Evolutionary conservation across 2,797 vertebrate genomes (phyloP), one percentile per base, ranked within the genome.

Genomic region (Emydoidea blandingii): DNA sequence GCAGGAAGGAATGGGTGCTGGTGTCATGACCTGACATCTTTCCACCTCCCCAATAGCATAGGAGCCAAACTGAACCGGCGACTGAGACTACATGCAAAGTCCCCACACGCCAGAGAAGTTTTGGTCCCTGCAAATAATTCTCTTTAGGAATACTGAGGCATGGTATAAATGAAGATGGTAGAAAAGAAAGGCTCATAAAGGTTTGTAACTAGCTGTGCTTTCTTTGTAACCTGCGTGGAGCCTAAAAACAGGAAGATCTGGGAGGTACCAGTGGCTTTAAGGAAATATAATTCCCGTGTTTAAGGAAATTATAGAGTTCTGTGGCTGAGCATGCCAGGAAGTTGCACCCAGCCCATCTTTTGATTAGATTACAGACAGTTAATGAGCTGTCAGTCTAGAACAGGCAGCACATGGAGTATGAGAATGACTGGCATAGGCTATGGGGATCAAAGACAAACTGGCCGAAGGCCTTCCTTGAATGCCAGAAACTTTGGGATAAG

Each of bases 161-260:
- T 23, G 2, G 65, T 12, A 31, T 44, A 29, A 76, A 76, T 47
- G 25, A 76, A 76, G 25, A 29, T 14, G 14, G 12, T 47, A 47
- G 21, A 44, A 44, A 74, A 44, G 37, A 29, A 27, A 41, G 41
- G 72, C 3, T 10, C 11, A 76, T 15, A 52, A 87, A 68, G 82
- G 29, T 19, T 87, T 74, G 57, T 53, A 80, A 82, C 2, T n/a
- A 53, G 47, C 47, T 86, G 83, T 80, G 21, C 52, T 87, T 90
- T 57, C 79, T 91, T 81, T 82, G n/a, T 89, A 91, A 89, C 37
- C 89, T 94, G 89, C 79, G 29, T 91, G 85, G 74, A 89, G 68
- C 1, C 86, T 74, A 96, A 83, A 25, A 56, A 91, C 88, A 72
- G 41, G 23, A 74, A 74, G 37, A 41, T 27, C 23, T 74, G 11